Conservation (phyloP, 1,140 invertebrate genomes). For the Diuraphis noxia region DNA sequence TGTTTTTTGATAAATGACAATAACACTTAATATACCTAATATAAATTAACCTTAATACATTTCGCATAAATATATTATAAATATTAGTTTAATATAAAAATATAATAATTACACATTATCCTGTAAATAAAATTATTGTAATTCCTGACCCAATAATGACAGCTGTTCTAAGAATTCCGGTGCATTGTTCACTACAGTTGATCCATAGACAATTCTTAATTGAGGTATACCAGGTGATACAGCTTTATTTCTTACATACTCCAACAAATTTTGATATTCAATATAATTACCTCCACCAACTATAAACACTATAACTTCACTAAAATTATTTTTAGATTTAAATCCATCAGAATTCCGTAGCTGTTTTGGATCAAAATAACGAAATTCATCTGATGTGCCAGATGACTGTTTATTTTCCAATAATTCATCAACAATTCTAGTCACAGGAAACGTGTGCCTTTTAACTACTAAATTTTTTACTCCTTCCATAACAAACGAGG, state of each 20-base stretch:
- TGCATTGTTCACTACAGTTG: slow-evolving; percentile 89
- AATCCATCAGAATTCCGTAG: slow-evolving; percentile 70
- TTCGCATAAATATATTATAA: background rate
- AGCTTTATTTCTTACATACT: slow-evolving; percentile 80
- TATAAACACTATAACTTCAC: slow-evolving; percentile 93
- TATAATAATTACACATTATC: background rate
- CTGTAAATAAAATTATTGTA: slow-evolving; percentile 52
- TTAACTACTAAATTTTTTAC: slow-evolving; percentile 99
- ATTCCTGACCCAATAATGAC: slow-evolving; percentile 55
- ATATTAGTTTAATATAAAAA: background rate
- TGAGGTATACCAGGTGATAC: slow-evolving; percentile 47
- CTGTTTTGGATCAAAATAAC: slow-evolving; percentile 91
- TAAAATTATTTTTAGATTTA: slow-evolving; percentile 66
- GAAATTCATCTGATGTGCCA: slow-evolving; percentile 69
- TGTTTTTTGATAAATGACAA: slow-evolving; percentile 9
- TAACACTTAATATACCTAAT: slow-evolving; percentile 17
- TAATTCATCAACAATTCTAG: slow-evolving; percentile 87
- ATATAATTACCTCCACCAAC: slow-evolving; percentile 99
- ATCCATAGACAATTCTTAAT: slow-evolving; percentile 86
- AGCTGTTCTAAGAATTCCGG: slow-evolving; percentile 88
- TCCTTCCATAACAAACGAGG: slow-evolving; percentile 98
- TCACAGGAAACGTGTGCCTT: slow-evolving; percentile 90
- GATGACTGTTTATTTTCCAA: slow-evolving; percentile 77
- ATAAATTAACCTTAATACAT: slow-evolving; percentile 10
- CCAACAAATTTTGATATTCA: slow-evolving; percentile 97